These are phyloP conservation scores for Eulemur albifrons DNA, from an alignment of 2,797 vertebrate species.

Conservation along the genomic window DNA sequence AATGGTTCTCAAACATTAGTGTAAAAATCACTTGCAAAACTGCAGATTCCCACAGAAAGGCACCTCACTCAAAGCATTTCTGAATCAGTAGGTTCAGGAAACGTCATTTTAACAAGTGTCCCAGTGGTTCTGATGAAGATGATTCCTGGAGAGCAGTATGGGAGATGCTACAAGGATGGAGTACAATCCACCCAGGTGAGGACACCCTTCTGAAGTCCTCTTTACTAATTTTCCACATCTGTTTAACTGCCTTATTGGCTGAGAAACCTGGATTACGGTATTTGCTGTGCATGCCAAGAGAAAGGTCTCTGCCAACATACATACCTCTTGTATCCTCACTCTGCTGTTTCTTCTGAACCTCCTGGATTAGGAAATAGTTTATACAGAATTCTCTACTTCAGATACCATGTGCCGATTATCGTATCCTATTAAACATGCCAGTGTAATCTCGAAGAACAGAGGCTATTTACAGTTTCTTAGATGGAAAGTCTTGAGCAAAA, in stretches of 20 bases:
- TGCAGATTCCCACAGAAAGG: neutral
- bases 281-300: neutral
- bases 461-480: conserved; percentile 29
- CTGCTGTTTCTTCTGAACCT: neutral
- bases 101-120: neutral
- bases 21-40: neutral
- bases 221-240: neutral
- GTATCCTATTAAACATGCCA: conserved; percentile 33
- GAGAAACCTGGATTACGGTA: neutral
- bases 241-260: neutral
- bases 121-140: neutral
- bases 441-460: neutral
- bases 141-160: neutral
- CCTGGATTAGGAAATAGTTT: conserved; percentile 18
- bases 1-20: neutral
- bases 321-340: neutral
- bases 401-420: conserved; percentile 21
- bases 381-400: conserved; percentile 3
- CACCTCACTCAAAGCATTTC: neutral
- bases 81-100: neutral
- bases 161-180: neutral
- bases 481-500: conserved; percentile 41
- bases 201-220: neutral
- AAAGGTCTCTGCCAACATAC: neutral
- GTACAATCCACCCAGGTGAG: neutral